Evolutionary conservation across 2,888 invertebrate species (phyloP).

Genomic region (Luffia ferchaultella): DNA sequence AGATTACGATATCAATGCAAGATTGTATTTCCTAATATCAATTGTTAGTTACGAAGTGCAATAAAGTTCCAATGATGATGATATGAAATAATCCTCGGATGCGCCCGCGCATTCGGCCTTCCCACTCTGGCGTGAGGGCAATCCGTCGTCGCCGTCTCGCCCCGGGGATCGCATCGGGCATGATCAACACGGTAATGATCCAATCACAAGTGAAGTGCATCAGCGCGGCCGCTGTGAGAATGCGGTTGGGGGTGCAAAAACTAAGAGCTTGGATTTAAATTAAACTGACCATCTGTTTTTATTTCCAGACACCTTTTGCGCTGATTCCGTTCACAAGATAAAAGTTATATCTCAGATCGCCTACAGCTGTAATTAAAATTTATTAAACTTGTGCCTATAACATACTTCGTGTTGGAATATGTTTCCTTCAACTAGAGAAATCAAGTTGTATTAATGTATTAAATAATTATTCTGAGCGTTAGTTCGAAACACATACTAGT

Average conservation of each 20-base stretch:
- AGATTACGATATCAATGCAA: conserved; percentile 65
- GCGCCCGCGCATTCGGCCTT: conserved; percentile 30
- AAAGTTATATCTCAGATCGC: neutral
- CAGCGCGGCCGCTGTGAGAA: conserved; percentile 52
- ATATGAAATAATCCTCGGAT: conserved; percentile 64
- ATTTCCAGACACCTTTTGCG: conserved; percentile 34
- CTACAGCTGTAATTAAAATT: neutral
- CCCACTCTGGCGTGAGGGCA: conserved; percentile 23
- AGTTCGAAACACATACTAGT: too few relatives aligned
- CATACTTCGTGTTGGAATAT: too few relatives aligned
- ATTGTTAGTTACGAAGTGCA: conserved; percentile 67
- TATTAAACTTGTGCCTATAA: too few relatives aligned
- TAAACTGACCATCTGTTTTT: conserved; percentile 54
- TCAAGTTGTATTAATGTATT: too few relatives aligned
- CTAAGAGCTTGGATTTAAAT: conserved; percentile 58
- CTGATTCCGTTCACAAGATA: neutral
- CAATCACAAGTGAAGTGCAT: conserved; percentile 67
- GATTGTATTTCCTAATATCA: conserved; percentile 68
- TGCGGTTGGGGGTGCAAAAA: conserved; percentile 66
- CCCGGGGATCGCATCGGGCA: conserved; percentile 60
- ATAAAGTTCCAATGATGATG: conserved; percentile 67
- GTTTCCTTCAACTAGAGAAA: too few relatives aligned
- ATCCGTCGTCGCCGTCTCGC: conserved; percentile 36
- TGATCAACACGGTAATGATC: conserved; percentile 68
- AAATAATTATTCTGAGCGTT: too few relatives aligned